phyloP scores from a whole-genome alignment of 2,113 vertebrate species.

The Chiloscyllium plagiosum region DNA sequence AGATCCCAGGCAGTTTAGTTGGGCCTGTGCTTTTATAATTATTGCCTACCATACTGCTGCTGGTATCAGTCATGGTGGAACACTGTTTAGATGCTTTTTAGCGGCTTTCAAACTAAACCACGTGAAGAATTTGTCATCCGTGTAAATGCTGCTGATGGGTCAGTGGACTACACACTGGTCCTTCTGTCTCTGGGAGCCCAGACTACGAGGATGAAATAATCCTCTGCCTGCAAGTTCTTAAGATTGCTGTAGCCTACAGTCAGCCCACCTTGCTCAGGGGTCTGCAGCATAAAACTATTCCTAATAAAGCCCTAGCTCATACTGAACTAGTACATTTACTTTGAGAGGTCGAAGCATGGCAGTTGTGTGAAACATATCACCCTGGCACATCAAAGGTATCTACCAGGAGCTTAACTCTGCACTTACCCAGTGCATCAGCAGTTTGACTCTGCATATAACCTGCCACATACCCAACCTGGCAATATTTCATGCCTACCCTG shows the following conservation, averaged over 20 bases:
- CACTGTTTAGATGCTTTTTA: not conserved
- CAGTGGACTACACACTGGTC: not conserved
- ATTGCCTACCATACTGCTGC: too few relatives aligned
- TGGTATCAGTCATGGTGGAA: not conserved
- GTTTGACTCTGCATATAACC: not conserved
- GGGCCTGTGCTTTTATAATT: not conserved
- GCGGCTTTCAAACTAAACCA: not conserved
- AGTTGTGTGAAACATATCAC: not conserved
- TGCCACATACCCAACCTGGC: not conserved
- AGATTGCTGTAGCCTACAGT: not conserved
- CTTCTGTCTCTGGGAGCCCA: not conserved
- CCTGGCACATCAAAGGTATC: too few relatives aligned
- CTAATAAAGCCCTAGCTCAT: not conserved
- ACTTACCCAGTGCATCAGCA: not conserved
- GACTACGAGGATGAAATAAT: not conserved
- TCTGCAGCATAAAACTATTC: not conserved
- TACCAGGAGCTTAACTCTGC: too few relatives aligned
- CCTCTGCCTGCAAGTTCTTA: not conserved
- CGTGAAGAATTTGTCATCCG: not conserved
- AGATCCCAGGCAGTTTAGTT: not conserved
- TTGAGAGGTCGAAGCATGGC: not conserved
- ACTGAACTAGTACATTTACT: not conserved
- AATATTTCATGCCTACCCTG: not conserved
- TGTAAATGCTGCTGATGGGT: not conserved
- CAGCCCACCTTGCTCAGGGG: not conserved